Conservation (phyloP, 37 sponge, comb jelly and placozoan species). For the Amphimedon queenslandica region DNA sequence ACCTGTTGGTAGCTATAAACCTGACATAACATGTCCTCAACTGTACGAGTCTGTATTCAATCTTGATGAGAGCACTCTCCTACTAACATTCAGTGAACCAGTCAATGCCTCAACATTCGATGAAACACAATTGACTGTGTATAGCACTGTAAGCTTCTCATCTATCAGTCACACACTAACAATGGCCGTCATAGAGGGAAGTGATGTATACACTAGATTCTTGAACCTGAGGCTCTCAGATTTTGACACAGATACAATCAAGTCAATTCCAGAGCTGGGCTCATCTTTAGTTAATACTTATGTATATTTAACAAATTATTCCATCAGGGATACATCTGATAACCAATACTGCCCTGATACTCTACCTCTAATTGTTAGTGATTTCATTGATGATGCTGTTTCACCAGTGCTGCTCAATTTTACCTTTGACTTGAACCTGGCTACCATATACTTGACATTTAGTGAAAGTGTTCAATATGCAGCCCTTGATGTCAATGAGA, state of each 20-base stretch:
- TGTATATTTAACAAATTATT: slow-evolving; percentile 12
- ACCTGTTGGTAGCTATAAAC: slow-evolving; percentile 31
- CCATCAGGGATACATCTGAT: slow-evolving; percentile 53
- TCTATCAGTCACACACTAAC: slow-evolving; percentile 29
- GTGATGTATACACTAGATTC: slow-evolving; percentile 25
- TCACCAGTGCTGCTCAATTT: slow-evolving; percentile 60
- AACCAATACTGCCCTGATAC: slow-evolving; percentile 63
- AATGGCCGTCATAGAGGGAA: slow-evolving; percentile 8
- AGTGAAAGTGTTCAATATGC: slow-evolving; percentile 55
- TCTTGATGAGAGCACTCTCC: slow-evolving; percentile 44
- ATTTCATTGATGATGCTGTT: slow-evolving; percentile 42
- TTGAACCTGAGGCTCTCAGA: slow-evolving; percentile 33
- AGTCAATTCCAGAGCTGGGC: slow-evolving; percentile 29
- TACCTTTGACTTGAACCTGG: slow-evolving; percentile 49
- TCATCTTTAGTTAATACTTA: slow-evolving; percentile 14
- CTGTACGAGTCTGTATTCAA: slow-evolving; percentile 51
- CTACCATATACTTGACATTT: slow-evolving; percentile 61
- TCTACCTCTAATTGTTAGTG: slow-evolving; percentile 15
- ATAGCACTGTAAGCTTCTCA: background rate
- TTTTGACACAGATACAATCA: slow-evolving; percentile 54
- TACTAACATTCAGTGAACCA: slow-evolving; percentile 77
- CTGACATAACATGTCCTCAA: slow-evolving; percentile 59
- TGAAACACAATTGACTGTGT: slow-evolving; percentile 38
- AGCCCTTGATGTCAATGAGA: background rate
- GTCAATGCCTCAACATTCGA: slow-evolving; percentile 70